Percentiles rank a stretch among this genome's conserved stretches.
These are phyloP conservation scores for Drosophila silvestris DNA, from an alignment of 2,888 invertebrate genomes.

Conservation along the genomic window DNA sequence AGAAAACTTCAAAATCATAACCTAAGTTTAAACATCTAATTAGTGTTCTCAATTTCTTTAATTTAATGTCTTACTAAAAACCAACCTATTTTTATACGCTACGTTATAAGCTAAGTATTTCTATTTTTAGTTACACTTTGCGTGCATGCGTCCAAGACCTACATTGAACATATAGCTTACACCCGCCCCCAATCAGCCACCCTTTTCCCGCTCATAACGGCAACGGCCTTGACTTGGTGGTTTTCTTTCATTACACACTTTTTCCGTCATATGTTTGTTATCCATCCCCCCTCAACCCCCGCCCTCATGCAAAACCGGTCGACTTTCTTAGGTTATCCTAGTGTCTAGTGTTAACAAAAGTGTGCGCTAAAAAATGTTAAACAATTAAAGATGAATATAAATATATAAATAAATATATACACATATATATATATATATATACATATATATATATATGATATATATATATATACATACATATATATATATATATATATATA, in stretches of 20 bases:
- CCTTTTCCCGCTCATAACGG: neutral
- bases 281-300: constrained; percentile 7
- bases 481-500: constrained; percentile 1
- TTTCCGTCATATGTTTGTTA: constrained; percentile 19
- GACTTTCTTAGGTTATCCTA: constrained; percentile 66
- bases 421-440: constrained; percentile 9
- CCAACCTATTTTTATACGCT: constrained; percentile 72
- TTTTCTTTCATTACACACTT: constrained; percentile 14
- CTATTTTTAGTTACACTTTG: constrained; percentile 72
- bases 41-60: constrained; percentile 68
- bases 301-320: constrained; percentile 53
- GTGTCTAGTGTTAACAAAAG: constrained; percentile 67
- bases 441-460: constrained; percentile 8
- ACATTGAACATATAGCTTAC: constrained; percentile 37
- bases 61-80: constrained; percentile 61
- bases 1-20: constrained; percentile 45
- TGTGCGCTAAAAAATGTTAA: constrained; percentile 61
- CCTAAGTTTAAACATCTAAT: constrained; percentile 58
- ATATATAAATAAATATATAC: constrained; percentile 17
- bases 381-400: constrained; percentile 21
- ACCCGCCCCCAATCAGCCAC: neutral
- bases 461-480: constrained; percentile 14
- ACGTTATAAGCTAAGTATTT: constrained; percentile 76
- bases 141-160: constrained; percentile 75
- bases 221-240: neutral